phyloP scores from a whole-genome alignment of 2,113 vertebrate genomes.

The Nannospalax galili region DNA sequence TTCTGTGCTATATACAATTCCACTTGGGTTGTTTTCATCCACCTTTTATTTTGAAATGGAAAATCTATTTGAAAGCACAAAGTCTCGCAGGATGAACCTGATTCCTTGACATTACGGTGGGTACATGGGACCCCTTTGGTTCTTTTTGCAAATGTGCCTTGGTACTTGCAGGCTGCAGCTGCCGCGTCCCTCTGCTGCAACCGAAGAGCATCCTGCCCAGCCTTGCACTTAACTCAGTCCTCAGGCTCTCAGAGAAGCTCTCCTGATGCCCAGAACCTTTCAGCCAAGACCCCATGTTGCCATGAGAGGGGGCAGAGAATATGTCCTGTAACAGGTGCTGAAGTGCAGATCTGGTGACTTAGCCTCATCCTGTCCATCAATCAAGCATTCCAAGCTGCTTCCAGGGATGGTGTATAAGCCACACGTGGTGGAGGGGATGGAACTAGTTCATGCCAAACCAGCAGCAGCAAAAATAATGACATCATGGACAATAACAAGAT shows the following conservation, averaged over 20 bases:
- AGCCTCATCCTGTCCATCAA: background rate
- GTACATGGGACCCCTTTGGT: background rate
- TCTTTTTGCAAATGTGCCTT: background rate
- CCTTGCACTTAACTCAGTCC: background rate
- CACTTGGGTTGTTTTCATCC: background rate
- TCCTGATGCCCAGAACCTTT: background rate
- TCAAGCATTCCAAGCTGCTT: background rate
- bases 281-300: background rate
- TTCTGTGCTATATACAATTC: background rate
- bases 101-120: background rate
- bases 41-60: background rate
- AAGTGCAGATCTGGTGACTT: background rate
- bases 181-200: background rate
- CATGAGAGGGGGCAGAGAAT: background rate
- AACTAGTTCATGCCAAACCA: background rate
- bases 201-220: background rate
- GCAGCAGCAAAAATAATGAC: constrained; percentile 40
- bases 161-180: background rate
- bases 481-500: constrained; percentile 45
- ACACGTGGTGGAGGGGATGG: background rate
- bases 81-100: background rate
- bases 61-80: background rate
- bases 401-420: constrained; percentile 11
- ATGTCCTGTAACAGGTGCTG: background rate
- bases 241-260: background rate